Conservation (phyloP, 1,140 invertebrate genomes). For the Polyergus mexicanus region DNA sequence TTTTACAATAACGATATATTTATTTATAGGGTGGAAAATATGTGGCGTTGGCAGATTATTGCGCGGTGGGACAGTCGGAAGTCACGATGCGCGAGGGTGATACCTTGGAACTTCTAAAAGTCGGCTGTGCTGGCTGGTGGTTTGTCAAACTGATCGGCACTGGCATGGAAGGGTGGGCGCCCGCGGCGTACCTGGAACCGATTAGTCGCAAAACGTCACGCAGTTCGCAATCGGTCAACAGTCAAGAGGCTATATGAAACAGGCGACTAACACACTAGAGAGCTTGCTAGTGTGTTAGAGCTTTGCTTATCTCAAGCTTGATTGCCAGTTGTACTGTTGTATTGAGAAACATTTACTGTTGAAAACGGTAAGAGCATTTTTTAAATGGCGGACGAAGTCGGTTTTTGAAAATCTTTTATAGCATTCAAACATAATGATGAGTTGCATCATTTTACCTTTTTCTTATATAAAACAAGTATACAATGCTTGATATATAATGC, state of each 20-base stretch:
- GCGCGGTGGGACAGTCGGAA: constrained; percentile 95
- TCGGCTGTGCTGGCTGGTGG: constrained; percentile 98
- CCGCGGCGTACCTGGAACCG: constrained; percentile 96
- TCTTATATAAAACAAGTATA: neutral
- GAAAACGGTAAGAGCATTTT: constrained; percentile 40
- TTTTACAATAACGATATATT: neutral
- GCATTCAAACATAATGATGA: constrained; percentile 32
- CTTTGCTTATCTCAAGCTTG: constrained; percentile 7
- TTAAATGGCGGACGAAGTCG: neutral
- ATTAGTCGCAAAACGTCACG: constrained; percentile 91
- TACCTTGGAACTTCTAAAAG: constrained; percentile 94
- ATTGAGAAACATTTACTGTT: constrained; percentile 15
- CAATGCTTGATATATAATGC: constrained; percentile 1
- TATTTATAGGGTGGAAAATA: constrained; percentile 90
- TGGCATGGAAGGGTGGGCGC: constrained; percentile 95
- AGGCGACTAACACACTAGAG: constrained; percentile 85
- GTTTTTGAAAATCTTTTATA: constrained; percentile 68
- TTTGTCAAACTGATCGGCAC: constrained; percentile 94
- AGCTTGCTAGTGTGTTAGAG: constrained; percentile 79
- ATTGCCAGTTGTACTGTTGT: constrained; percentile 11
- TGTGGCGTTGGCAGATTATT: constrained; percentile 96
- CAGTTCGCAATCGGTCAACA: constrained; percentile 87
- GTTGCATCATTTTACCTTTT: constrained; percentile 48
- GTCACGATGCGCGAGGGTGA: constrained; percentile 96
- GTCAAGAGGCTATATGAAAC: constrained; percentile 86